Evolutionary conservation across 2,888 invertebrate genomes (phyloP), one percentile per base, ranked within the genome.

Genomic region (Minunthozetes semirufus): DNA sequence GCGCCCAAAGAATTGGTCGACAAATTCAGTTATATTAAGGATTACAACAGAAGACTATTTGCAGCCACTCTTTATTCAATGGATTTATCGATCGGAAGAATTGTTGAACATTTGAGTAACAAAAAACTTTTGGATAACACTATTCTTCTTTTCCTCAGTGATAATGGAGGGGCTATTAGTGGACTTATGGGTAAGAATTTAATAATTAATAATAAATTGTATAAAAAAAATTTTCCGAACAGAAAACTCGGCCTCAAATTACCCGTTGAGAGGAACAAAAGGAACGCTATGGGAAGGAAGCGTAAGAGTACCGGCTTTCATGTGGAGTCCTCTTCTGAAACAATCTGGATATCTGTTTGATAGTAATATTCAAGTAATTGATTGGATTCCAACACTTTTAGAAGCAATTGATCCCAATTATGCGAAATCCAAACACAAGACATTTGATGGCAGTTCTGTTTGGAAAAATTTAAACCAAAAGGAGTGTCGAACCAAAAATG

Each of bases 241-340:
- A 63, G 76, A 79, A 79, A 19, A 81, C 81, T 22, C 77, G 81
- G 17, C 82, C 4, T 75, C 75, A 15, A 75, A 75, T 72, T 68
- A 53, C 27, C 75, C 75, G 5, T 79, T 82, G 38, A 81, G 81
- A 76, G 82, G 81, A 88, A 85, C 92, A 1, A 96, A 96, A 83
- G 89, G 92, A 83, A 94, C 94, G 0, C 83, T 94, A 0, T 96
- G 92, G 89, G 96, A 96, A 85, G 96, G 96, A 38, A 94, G 94
- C 0, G 88, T 94, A 0, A 86, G 94, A 50, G 92, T 90, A 4
- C 89, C 89, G 0, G 92, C 88, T 0, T 83, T 92, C 6, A 80
- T 94, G 59, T 93, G 92, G 90, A 90, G 91, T 77, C 89, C 91
- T 0, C 78, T 83, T 11, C 84, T 87, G 13, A 81, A 92, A 63